phyloP scores from a whole-genome alignment of 2,797 vertebrate species.

The Silurus lanzhouensis region DNA sequence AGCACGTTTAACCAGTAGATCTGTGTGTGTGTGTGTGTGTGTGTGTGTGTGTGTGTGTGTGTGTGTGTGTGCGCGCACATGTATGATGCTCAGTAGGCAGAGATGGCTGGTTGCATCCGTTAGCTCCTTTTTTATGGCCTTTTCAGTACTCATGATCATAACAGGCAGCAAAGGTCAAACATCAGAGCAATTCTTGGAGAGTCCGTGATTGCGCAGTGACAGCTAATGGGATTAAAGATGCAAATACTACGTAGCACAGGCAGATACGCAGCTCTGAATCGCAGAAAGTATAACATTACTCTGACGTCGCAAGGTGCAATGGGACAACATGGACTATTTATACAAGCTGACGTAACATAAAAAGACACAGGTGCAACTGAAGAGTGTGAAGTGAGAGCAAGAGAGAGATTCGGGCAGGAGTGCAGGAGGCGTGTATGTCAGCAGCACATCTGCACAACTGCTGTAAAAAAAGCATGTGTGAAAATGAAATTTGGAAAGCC shows the following conservation, averaged over 20 bases:
- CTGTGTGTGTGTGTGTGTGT: neutral
- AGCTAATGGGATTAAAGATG: neutral
- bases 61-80: no score
- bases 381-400: neutral
- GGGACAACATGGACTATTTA: neutral
- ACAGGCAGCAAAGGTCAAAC: slow-evolving; percentile 17
- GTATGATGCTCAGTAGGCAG: neutral
- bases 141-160: neutral
- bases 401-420: neutral
- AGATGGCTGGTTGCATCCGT: neutral
- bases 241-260: neutral
- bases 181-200: neutral
- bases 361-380: neutral
- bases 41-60: no score
- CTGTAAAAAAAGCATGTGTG: neutral
- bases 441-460: neutral
- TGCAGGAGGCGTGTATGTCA: neutral
- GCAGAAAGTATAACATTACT: neutral
- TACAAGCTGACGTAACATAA: neutral
- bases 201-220: neutral
- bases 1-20: slow-evolving; percentile 28
- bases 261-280: neutral
- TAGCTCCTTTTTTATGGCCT: neutral
- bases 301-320: neutral
- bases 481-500: neutral